Evolutionary conservation across 2,113 vertebrate species (phyloP).

Genomic region (Dolichotis patagonum): DNA sequence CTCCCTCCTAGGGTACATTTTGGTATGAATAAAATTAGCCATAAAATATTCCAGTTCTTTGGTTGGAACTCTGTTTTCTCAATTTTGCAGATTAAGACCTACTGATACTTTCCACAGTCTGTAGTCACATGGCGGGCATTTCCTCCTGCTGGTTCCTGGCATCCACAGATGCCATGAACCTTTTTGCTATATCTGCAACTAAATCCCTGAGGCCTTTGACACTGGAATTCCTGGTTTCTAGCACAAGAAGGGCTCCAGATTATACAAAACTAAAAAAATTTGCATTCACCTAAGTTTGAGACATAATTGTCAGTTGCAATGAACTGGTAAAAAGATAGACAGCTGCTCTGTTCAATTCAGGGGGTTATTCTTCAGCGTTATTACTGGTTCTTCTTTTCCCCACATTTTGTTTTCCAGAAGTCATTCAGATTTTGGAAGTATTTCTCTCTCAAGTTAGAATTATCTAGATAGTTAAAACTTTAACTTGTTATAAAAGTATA

Average conservation of each 20-base stretch:
- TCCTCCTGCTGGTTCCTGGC: background rate
- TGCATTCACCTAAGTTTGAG: constrained; percentile 55
- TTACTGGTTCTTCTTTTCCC: background rate
- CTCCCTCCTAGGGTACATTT: background rate
- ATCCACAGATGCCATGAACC: background rate
- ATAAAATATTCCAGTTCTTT: background rate
- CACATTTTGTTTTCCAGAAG: background rate
- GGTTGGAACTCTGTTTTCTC: background rate
- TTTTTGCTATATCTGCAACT: background rate
- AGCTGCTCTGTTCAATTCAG: background rate
- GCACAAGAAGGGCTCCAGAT: background rate
- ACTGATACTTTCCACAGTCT: background rate
- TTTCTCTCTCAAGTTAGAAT: constrained; percentile 31
- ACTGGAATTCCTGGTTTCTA: constrained; percentile 45
- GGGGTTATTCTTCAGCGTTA: background rate
- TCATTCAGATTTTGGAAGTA: constrained; percentile 15
- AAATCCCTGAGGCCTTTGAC: background rate
- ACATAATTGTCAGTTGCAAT: constrained; percentile 20
- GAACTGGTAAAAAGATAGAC: constrained; percentile 14
- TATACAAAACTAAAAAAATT: constrained; percentile 58
- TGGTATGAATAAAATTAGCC: background rate
- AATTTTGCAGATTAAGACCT: background rate
- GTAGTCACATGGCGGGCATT: background rate
- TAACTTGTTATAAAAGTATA: background rate
- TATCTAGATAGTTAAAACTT: background rate